Percentiles rank a stretch among this genome's conserved stretches.
phyloP scores from a whole-genome alignment of 2,113 vertebrate species.

The Centropus bengalensis region DNA sequence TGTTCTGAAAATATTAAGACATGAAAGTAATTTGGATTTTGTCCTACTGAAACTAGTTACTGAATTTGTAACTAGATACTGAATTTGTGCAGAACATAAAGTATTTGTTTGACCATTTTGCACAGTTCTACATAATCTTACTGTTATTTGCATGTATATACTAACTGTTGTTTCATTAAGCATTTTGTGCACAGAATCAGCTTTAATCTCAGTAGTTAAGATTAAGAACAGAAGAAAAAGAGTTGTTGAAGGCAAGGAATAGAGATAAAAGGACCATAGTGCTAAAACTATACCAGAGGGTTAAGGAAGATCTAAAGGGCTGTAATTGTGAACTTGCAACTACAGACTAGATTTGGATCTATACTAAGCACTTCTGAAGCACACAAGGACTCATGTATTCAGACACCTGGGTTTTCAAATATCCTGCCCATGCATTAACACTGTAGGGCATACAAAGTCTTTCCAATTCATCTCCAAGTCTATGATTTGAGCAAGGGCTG shows the following conservation, averaged over 20 bases:
- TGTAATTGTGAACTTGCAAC: not conserved
- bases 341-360: not conserved
- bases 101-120: not conserved
- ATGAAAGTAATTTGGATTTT: not conserved
- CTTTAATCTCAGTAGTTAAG: not conserved
- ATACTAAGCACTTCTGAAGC: not conserved
- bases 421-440: not conserved
- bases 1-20: not conserved
- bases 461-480: not conserved
- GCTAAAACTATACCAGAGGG: not conserved
- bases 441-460: not conserved
- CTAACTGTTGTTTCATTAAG: not conserved
- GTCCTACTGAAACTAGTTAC: not conserved
- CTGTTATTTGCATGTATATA: not conserved
- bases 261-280: not conserved
- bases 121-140: not conserved
- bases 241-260: not conserved
- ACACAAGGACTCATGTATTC: not conserved
- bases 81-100: not conserved
- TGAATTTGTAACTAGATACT: not conserved
- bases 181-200: not conserved
- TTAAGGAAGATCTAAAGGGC: not conserved
- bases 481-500: not conserved
- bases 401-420: not conserved
- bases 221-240: not conserved